Evolutionary conservation across 2,797 vertebrate genomes (phyloP), one percentile per base, ranked within the genome.

Genomic region (Sparus aurata): DNA sequence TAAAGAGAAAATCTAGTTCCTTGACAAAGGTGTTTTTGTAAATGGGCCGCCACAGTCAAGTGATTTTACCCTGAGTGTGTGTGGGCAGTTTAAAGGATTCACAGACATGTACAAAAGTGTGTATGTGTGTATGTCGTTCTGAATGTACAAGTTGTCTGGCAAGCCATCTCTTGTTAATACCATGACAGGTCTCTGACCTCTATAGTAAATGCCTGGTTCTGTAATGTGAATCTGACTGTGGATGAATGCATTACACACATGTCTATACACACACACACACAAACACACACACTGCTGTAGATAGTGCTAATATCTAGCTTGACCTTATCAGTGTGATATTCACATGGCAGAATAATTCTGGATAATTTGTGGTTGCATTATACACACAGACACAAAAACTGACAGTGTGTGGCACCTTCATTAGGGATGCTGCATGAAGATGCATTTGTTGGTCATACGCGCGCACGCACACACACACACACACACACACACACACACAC

Each of bases 311-410:
- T 90, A 75, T 84, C 77, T 30, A 62, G 65, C 68, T 72, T 93
- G 93, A 94, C 89, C 91, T 94, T 92, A 92, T 93, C 80, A 80
- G 65, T 43, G 70, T 83, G 70, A 69, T 80, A 79, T 86, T 90
- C 62, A 75, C 79, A 73, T 86, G 77, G 55, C 82, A 73, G 79
- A 82, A 82, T 83, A 79, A 88, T 86, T 72, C 68, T 77, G 77
- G 67, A 80, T 93, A 82, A 93, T 93, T 78, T 90, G 82, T 80
- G 87, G 70, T 73, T 62, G 61, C 20, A 9, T 85, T 59, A 87
- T 60, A 53, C 70, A 66, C 76, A 59, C 7, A 23, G 53, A 79
- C 61, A 73, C 75, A 79, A 82, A 75, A 73, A 66, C 34, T 80
- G 75, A 84, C 70, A 73, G 45, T 27, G 20, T 71, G 73, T 73